Conservation (phyloP, 2,888 invertebrate genomes). For the Spialia ferax region DNA sequence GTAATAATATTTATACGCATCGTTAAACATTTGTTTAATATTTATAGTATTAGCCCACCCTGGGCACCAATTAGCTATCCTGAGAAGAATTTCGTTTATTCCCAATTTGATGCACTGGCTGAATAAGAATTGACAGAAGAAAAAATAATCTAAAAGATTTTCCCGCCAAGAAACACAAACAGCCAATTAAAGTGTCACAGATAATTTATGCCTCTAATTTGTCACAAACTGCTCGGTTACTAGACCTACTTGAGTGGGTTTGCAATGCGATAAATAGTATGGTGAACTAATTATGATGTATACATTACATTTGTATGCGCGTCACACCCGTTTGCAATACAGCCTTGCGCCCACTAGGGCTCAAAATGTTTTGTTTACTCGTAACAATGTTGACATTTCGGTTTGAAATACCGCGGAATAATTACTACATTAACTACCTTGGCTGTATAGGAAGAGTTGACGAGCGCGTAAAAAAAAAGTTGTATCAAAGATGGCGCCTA, state of each 20-base stretch:
- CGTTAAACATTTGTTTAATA: too few species aligned
- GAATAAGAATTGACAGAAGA: background rate
- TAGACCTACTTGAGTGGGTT: slow-evolving; percentile 31
- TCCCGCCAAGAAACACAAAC: background rate
- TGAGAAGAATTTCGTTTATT: too few species aligned
- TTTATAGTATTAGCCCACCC: too few species aligned
- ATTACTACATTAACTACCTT: slow-evolving; percentile 21
- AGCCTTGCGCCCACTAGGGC: slow-evolving; percentile 42
- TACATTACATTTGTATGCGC: slow-evolving; percentile 37
- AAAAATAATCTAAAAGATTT: background rate
- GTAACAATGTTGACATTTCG: slow-evolving; percentile 33
- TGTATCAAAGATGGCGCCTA: background rate
- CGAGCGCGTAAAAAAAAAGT: background rate
- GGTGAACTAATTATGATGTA: slow-evolving; percentile 43
- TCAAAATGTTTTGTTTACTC: slow-evolving; percentile 37
- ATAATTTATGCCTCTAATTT: slow-evolving; percentile 14
- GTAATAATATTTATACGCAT: too few species aligned
- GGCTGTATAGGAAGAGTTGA: slow-evolving; percentile 14
- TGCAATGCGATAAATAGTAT: slow-evolving; percentile 39
- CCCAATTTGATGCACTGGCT: background rate
- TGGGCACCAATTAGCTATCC: too few species aligned
- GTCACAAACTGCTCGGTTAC: slow-evolving; percentile 22
- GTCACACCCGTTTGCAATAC: slow-evolving; percentile 32
- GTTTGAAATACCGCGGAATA: slow-evolving; percentile 22
- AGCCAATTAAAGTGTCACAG: slow-evolving; percentile 15